Conservation (phyloP, 2,888 invertebrate species). For the Erebia palarica region DNA sequence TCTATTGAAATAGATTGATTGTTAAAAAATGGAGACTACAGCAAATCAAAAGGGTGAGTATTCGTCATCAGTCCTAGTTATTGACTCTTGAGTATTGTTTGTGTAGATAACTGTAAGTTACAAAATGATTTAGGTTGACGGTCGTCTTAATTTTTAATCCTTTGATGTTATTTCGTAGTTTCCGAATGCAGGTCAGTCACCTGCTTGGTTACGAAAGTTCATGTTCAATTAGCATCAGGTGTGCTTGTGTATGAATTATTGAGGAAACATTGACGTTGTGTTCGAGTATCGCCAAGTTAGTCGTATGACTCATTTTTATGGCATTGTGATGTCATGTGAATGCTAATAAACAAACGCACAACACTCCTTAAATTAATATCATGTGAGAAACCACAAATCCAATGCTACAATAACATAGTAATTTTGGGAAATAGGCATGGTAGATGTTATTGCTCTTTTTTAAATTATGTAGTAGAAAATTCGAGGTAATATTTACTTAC, state of each 20-base stretch:
- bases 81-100: constrained; percentile 57
- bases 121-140: constrained; percentile 64
- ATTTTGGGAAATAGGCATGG: not conserved
- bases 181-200: constrained; percentile 32
- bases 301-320: constrained; percentile 67
- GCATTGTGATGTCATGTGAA: constrained; percentile 73
- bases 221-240: constrained; percentile 14
- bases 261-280: constrained; percentile 41
- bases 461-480: not conserved
- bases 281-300: constrained; percentile 44
- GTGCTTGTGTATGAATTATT: constrained; percentile 23
- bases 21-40: constrained; percentile 74
- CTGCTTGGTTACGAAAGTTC: constrained; percentile 28
- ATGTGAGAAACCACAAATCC: constrained; percentile 1
- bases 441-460: not conserved
- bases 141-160: constrained; percentile 45
- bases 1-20: constrained; percentile 49
- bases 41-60: constrained; percentile 76
- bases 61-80: constrained; percentile 49
- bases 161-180: constrained; percentile 36
- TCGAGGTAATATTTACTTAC: not conserved
- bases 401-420: not conserved
- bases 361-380: constrained; percentile 33
- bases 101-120: constrained; percentile 75
- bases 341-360: constrained; percentile 59